Percentiles rank a stretch among this genome's conserved stretches.
Conservation (phyloP, 2,797 vertebrate genomes). For the Clarias platycephalus region DNA sequence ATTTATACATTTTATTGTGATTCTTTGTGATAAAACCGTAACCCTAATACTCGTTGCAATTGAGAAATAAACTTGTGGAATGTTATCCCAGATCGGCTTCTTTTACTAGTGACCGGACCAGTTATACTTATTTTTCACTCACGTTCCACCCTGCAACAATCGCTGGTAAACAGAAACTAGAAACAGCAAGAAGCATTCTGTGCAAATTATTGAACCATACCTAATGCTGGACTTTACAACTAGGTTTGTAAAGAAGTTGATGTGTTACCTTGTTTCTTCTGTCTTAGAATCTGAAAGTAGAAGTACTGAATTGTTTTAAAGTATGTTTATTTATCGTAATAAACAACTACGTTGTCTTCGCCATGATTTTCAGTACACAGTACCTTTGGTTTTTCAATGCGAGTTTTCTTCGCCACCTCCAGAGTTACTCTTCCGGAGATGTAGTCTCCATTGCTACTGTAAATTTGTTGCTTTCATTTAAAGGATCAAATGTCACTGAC, state of each 20-base stretch:
- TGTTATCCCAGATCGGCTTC: too few species aligned
- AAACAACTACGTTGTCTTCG: not conserved
- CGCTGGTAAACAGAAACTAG: not conserved
- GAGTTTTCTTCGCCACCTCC: slow-evolving; percentile 57
- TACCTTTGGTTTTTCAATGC: slow-evolving; percentile 63
- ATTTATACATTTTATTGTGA: too few species aligned
- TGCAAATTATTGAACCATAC: not conserved
- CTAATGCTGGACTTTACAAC: not conserved
- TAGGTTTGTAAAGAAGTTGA: not conserved
- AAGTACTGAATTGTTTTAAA: slow-evolving; percentile 62
- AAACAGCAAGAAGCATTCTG: not conserved
- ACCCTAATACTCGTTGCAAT: too few species aligned
- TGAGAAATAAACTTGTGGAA: too few species aligned
- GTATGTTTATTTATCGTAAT: slow-evolving; percentile 61
- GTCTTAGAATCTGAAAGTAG: slow-evolving; percentile 47
- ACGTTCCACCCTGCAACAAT: not conserved
- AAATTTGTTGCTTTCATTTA: slow-evolving; percentile 60
- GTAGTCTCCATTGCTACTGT: slow-evolving; percentile 54
- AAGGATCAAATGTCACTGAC: slow-evolving; percentile 41
- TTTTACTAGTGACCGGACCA: not conserved
- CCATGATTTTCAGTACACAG: slow-evolving; percentile 56
- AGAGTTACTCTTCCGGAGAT: slow-evolving; percentile 61
- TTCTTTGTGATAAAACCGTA: too few species aligned
- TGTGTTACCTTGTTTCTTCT: not conserved
- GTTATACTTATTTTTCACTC: not conserved